phyloP scores from a whole-genome alignment of 2,797 vertebrate genomes.

The Adelosebastes latens region DNA sequence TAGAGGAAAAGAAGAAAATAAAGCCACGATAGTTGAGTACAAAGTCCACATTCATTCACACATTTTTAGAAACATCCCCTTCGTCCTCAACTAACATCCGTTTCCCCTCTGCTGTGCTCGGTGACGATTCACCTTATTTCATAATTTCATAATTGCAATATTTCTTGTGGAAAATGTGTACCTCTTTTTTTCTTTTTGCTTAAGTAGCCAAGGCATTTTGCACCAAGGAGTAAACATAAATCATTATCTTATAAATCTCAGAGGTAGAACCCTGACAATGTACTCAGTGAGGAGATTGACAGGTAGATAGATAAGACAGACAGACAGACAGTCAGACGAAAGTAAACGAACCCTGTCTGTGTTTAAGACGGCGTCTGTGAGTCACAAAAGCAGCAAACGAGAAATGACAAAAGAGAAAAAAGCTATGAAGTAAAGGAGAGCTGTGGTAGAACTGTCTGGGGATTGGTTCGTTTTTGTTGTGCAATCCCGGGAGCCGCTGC shows the following conservation, averaged over 20 bases:
- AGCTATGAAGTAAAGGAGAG: slow-evolving; percentile 30
- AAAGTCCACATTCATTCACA: slow-evolving; percentile 63
- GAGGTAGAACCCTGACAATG: slow-evolving; percentile 85
- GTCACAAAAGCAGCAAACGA: slow-evolving; percentile 57
- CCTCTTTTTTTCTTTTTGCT: slow-evolving; percentile 73
- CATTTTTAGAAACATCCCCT: slow-evolving; percentile 48
- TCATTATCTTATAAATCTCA: slow-evolving; percentile 77
- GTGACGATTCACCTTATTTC: slow-evolving; percentile 46
- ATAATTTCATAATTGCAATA: slow-evolving; percentile 27
- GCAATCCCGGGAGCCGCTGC: slow-evolving; percentile 54
- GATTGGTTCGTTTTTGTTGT: slow-evolving; percentile 44
- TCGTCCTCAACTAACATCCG: slow-evolving; percentile 4
- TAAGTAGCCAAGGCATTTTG: slow-evolving; percentile 83
- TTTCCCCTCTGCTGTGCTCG: slow-evolving; percentile 70
- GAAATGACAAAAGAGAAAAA: slow-evolving; percentile 15
- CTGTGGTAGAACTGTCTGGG: slow-evolving; percentile 10
- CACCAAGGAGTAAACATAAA: slow-evolving; percentile 82
- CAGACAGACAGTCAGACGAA: slow-evolving; percentile 41
- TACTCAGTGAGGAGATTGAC: slow-evolving; percentile 69
- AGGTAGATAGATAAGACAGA: slow-evolving; percentile 62
- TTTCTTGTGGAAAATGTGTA: slow-evolving; percentile 66
- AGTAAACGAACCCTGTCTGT: slow-evolving; percentile 52
- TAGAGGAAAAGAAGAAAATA: slow-evolving; percentile 48
- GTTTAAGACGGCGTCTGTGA: slow-evolving; percentile 51
- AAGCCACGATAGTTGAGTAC: slow-evolving; percentile 62